A percentile compares a stretch with the other conserved stretches of the same genome.
These are phyloP conservation scores for Coregonus ussuriensis DNA, from an alignment of 2,797 vertebrate genomes.

Conservation along the genomic window DNA sequence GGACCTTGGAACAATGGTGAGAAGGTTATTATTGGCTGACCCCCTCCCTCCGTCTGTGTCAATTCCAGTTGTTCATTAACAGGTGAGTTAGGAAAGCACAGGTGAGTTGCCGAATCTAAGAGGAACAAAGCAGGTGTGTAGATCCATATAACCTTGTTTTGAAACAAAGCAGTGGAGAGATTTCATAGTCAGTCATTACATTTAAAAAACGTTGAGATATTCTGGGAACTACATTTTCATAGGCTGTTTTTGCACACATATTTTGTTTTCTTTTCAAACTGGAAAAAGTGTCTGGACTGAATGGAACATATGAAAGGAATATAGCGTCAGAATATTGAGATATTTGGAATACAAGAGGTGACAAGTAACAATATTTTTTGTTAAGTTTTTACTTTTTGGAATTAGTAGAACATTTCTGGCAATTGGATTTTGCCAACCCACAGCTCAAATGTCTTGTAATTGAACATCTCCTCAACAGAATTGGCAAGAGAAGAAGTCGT, in stretches of 20 bases:
- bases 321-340: background rate
- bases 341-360: background rate
- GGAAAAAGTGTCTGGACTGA: background rate
- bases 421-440: background rate
- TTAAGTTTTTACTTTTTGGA: background rate
- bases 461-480: background rate
- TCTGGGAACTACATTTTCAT: background rate
- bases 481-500: background rate
- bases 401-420: background rate
- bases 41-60: constrained; percentile 13
- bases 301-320: background rate
- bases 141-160: background rate
- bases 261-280: background rate
- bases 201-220: background rate
- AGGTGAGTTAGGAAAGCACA: constrained; percentile 24
- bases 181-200: background rate
- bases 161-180: background rate
- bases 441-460: background rate
- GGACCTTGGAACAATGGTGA: constrained; percentile 1
- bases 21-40: background rate
- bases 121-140: constrained; percentile 15
- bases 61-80: constrained; percentile 77
- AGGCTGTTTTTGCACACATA: background rate
- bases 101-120: constrained; percentile 19
- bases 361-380: background rate